phyloP scores from a whole-genome alignment of 1,140 invertebrate species.

The Zophobas morio region DNA sequence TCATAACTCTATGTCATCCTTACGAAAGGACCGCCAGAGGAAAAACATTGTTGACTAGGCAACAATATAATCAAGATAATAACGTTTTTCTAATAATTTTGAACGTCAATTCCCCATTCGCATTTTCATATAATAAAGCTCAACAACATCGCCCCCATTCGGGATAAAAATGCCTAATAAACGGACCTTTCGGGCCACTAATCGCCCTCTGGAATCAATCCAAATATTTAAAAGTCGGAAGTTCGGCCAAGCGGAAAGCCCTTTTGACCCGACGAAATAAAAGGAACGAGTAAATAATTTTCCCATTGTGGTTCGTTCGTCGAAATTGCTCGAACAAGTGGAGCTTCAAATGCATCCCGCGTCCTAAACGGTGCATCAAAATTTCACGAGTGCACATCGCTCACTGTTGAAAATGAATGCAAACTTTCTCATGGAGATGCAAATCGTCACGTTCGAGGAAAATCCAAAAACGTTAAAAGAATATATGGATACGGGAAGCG shows the following conservation, averaged over 20 bases:
- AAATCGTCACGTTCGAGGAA: slow-evolving; percentile 34
- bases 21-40: no score
- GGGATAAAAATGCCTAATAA: no score
- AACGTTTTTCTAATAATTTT: no score
- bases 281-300: slow-evolving; percentile 24
- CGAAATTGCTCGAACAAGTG: slow-evolving; percentile 16
- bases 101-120: no score
- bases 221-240: slow-evolving; percentile 21
- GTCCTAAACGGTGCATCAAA: slow-evolving; percentile 28
- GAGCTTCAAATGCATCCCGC: slow-evolving; percentile 24
- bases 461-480: slow-evolving; percentile 38
- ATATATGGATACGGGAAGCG: slow-evolving; percentile 20
- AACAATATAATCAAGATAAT: no score
- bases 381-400: slow-evolving; percentile 29
- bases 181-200: not conserved
- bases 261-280: slow-evolving; percentile 16
- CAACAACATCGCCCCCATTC: no score
- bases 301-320: not conserved
- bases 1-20: no score
- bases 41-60: no score
- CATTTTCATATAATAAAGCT: no score
- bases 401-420: slow-evolving; percentile 30
- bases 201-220: slow-evolving; percentile 11
- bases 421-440: slow-evolving; percentile 36
- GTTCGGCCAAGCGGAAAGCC: slow-evolving; percentile 14